phyloP scores from a whole-genome alignment of 2,113 vertebrate genomes.

The Craseonycteris thonglongyai region DNA sequence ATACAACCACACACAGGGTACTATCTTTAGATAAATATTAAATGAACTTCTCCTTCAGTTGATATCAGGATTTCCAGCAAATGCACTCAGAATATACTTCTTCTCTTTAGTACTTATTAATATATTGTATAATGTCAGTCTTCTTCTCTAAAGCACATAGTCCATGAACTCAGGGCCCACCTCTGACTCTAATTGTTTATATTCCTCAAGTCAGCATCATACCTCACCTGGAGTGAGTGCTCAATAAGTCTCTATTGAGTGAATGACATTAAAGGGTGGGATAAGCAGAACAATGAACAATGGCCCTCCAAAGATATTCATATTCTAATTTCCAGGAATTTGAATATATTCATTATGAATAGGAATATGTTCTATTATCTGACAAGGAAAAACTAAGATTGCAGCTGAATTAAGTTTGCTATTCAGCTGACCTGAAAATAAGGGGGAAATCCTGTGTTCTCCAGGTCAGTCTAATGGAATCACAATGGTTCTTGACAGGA shows the following conservation, averaged over 20 bases:
- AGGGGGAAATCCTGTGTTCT: not conserved
- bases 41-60: not conserved
- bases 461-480: not conserved
- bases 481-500: not conserved
- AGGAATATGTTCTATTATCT: not conserved
- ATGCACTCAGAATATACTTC: not conserved
- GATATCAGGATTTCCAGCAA: not conserved
- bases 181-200: not conserved
- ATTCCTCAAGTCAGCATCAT: not conserved
- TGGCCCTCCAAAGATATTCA: not conserved
- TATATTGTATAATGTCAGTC: not conserved
- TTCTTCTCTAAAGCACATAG: not conserved
- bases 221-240: not conserved
- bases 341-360: not conserved
- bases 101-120: not conserved
- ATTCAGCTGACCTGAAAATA: not conserved
- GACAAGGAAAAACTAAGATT: not conserved
- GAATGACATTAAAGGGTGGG: not conserved
- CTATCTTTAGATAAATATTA: not conserved
- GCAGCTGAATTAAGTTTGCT: not conserved
- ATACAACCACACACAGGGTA: no score
- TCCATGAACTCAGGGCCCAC: not conserved
- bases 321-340: not conserved
- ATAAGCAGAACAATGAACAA: not conserved
- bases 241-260: not conserved